Conservation (phyloP, 2,113 vertebrate species). For the Gasterosteus nipponicus region DNA sequence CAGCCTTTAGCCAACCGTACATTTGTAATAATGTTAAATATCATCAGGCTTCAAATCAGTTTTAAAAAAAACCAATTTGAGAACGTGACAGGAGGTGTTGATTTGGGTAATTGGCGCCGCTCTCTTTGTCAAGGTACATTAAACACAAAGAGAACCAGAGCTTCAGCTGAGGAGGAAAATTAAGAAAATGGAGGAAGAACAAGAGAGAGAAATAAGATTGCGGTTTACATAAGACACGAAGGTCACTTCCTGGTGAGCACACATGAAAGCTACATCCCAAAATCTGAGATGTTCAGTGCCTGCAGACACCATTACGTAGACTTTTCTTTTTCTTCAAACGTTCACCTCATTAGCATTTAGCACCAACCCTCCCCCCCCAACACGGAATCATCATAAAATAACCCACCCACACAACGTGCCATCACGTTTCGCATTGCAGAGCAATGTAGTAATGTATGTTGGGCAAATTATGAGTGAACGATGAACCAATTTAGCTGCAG, state of each 20-base stretch:
- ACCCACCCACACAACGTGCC: conserved; percentile 47
- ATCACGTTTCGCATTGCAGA: conserved; percentile 15
- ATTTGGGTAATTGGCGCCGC: background rate
- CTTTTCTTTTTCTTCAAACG: background rate
- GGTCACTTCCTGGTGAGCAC: conserved; percentile 13
- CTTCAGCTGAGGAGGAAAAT: conserved; percentile 18
- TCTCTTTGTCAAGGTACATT: background rate
- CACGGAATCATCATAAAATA: conserved; percentile 39
- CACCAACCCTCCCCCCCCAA: conserved; percentile 11
- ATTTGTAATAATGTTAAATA: background rate
- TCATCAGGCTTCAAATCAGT: background rate
- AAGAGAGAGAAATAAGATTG: background rate
- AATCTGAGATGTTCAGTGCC: background rate
- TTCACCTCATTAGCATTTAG: conserved; percentile 48
- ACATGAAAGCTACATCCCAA: background rate
- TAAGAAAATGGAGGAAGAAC: background rate
- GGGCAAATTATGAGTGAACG: background rate
- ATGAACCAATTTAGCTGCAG: background rate
- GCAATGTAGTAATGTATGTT: conserved; percentile 1
- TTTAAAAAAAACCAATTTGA: background rate
- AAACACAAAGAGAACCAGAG: background rate
- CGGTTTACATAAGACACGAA: conserved; percentile 47
- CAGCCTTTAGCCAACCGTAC: background rate
- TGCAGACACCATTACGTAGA: background rate
- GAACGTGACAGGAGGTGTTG: background rate